These are phyloP conservation scores for Dorcus hopei DNA, from an alignment of 2,888 invertebrate genomes.

Conservation along the genomic window DNA sequence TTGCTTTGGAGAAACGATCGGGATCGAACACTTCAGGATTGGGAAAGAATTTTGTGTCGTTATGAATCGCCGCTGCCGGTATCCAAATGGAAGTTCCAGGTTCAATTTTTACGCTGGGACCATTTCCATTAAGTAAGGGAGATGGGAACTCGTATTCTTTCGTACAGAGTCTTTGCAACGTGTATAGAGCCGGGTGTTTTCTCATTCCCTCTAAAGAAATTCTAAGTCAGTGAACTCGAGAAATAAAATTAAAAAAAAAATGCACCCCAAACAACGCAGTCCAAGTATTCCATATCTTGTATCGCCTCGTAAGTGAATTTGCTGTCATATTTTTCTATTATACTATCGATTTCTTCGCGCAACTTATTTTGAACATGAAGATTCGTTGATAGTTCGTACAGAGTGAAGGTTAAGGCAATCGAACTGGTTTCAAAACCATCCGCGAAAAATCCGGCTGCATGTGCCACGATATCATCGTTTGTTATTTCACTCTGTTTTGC, in stretches of 20 bases:
- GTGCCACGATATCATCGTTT: slow-evolving; percentile 34
- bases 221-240: neutral
- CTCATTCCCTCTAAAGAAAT: slow-evolving; percentile 21
- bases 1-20: slow-evolving; percentile 31
- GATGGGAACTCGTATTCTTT: slow-evolving; percentile 22
- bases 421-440: slow-evolving; percentile 53
- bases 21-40: slow-evolving; percentile 28
- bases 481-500: slow-evolving; percentile 28
- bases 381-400: slow-evolving; percentile 46
- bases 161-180: slow-evolving; percentile 27
- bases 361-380: slow-evolving; percentile 54
- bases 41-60: slow-evolving; percentile 25
- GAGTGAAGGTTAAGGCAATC: slow-evolving; percentile 42
- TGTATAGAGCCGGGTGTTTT: slow-evolving; percentile 32
- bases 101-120: slow-evolving; percentile 27
- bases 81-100: slow-evolving; percentile 22
- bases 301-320: slow-evolving; percentile 52
- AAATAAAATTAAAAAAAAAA: neutral
- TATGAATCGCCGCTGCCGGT: slow-evolving; percentile 24
- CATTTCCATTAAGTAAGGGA: slow-evolving; percentile 22
- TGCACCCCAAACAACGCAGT: slow-evolving; percentile 9
- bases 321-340: slow-evolving; percentile 42
- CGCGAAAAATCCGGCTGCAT: slow-evolving; percentile 45
- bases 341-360: slow-evolving; percentile 53
- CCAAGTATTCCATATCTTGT: slow-evolving; percentile 45